A percentile compares a stretch with the other conserved stretches of the same genome.
These are phyloP conservation scores for Myiopsitta monachus DNA, from an alignment of 2,113 vertebrate genomes.

Conservation along the genomic window DNA sequence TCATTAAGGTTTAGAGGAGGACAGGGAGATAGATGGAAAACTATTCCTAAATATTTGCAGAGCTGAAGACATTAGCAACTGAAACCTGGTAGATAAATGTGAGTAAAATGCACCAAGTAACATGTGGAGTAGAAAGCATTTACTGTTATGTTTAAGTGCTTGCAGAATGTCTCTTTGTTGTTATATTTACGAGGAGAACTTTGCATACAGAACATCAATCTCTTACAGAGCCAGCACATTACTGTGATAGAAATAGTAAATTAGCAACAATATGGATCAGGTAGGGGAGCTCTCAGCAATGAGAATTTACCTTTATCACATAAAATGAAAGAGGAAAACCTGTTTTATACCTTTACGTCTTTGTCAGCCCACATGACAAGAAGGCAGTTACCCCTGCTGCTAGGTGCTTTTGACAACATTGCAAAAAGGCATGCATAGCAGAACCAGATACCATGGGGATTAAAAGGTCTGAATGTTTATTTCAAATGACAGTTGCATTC, in stretches of 20 bases:
- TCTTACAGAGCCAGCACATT: neutral
- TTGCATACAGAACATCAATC: neutral
- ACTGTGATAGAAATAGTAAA: constrained; percentile 19
- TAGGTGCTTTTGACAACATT: neutral
- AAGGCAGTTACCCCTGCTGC: constrained; percentile 20
- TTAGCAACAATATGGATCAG: neutral
- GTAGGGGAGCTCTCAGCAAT: neutral
- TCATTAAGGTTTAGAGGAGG: neutral
- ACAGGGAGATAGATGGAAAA: neutral
- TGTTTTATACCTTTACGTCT: neutral
- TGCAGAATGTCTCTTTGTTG: constrained; percentile 12
- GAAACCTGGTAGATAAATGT: neutral
- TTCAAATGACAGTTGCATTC: neutral
- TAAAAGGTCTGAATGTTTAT: neutral
- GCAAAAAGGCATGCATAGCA: neutral
- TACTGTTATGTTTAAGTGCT: neutral
- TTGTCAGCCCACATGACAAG: constrained; percentile 17
- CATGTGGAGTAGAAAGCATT: neutral
- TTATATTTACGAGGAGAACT: constrained; percentile 33
- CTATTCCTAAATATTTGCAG: neutral
- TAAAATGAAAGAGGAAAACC: constrained; percentile 1
- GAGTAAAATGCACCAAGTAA: constrained; percentile 4
- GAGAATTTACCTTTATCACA: constrained; percentile 1
- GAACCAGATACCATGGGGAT: neutral
- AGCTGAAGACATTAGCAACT: neutral